These are phyloP conservation scores for Diachasma alloeum DNA, from an alignment of 1,140 invertebrate species.

Conservation along the genomic window DNA sequence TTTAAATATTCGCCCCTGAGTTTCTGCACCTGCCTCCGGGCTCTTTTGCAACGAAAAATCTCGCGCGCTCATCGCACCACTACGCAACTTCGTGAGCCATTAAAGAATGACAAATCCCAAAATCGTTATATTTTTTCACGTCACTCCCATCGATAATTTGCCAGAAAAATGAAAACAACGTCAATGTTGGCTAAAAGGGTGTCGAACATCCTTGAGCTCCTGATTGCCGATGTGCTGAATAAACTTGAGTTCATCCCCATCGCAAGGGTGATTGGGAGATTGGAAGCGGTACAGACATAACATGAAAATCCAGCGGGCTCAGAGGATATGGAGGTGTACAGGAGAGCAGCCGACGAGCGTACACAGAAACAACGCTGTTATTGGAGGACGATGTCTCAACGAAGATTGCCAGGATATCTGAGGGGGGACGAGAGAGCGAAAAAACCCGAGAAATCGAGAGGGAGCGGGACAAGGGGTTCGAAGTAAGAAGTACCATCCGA, in stretches of 20 bases:
- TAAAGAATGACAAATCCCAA: too few species aligned
- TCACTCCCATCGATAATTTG: too few species aligned
- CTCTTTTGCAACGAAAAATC: too few species aligned
- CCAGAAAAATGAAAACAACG: too few species aligned
- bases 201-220: background rate
- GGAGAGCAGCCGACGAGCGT: background rate
- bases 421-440: background rate
- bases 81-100: too few species aligned
- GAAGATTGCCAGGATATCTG: background rate
- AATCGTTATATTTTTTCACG: too few species aligned
- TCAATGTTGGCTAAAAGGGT: too few species aligned
- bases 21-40: too few species aligned
- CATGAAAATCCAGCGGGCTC: too few species aligned
- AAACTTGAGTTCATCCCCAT: background rate
- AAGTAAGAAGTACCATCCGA: background rate
- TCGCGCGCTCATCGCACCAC: too few species aligned
- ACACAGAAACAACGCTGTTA: background rate
- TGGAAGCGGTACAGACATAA: background rate
- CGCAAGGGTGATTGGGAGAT: background rate
- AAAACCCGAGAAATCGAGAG: background rate
- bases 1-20: too few species aligned
- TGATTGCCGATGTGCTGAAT: background rate
- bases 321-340: background rate
- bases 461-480: background rate
- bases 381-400: background rate